These are phyloP conservation scores for Anthophora plumipes DNA, from an alignment of 2,888 invertebrate species.

Conservation along the genomic window DNA sequence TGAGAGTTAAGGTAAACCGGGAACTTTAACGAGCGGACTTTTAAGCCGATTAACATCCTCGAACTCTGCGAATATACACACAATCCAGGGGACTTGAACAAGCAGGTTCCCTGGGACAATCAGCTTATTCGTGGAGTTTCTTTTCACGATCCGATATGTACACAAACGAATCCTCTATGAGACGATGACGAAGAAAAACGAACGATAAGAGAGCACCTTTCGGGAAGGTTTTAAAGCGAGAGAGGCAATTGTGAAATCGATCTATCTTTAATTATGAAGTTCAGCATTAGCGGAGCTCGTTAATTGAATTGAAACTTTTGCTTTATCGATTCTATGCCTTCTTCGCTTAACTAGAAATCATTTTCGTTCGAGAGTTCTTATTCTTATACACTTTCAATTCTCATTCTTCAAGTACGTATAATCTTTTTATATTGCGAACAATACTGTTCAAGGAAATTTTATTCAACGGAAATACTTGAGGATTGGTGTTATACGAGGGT, in stretches of 20 bases:
- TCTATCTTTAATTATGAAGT: neutral
- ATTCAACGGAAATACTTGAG: too few relatives aligned
- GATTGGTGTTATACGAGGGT: too few relatives aligned
- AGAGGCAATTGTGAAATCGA: conserved; percentile 13
- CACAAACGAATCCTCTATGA: conserved; percentile 43
- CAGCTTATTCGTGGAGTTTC: conserved; percentile 53
- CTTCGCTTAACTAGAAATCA: too few relatives aligned
- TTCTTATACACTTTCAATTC: too few relatives aligned
- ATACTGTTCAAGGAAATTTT: too few relatives aligned
- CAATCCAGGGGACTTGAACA: conserved; percentile 35
- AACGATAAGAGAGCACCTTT: neutral
- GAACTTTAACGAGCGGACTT: conserved; percentile 64
- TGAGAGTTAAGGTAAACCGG: conserved; percentile 59
- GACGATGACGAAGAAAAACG: neutral
- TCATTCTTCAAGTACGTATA: too few relatives aligned
- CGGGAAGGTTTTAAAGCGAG: neutral
- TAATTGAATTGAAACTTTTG: neutral
- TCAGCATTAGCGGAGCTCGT: neutral
- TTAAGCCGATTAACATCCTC: conserved; percentile 67
- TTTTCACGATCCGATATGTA: conserved; percentile 48
- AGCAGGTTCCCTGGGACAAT: conserved; percentile 38
- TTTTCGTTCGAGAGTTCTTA: too few relatives aligned
- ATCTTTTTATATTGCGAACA: too few relatives aligned
- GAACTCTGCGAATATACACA: conserved; percentile 53
- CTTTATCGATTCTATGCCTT: neutral